A percentile compares a stretch with the other conserved stretches of the same genome.
Evolutionary conservation across 2,797 vertebrate species (phyloP).

Genomic region (Cyprinodon diabolis): DNA sequence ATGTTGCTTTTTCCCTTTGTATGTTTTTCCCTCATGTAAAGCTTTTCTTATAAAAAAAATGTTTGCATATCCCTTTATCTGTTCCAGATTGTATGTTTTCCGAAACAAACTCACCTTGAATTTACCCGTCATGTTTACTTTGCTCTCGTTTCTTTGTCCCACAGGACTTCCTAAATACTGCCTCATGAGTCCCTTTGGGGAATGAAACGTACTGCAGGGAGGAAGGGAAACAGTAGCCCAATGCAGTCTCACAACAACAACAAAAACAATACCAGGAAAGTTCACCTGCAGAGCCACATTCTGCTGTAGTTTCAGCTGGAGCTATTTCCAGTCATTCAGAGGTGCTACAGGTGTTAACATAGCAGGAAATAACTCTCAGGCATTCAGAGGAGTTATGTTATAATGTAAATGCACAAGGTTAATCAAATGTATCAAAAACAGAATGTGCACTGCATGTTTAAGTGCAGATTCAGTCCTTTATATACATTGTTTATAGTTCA

Average conservation of each 20-base stretch:
- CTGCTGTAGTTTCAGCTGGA: slow-evolving; percentile 18
- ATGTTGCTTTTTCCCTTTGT: background rate
- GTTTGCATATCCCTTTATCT: background rate
- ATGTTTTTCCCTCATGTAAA: background rate
- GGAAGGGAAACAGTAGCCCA: slow-evolving; percentile 47
- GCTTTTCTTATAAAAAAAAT: background rate
- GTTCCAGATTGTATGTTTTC: slow-evolving; percentile 21
- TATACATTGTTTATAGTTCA: slow-evolving; percentile 1
- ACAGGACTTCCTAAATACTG: slow-evolving; percentile 35
- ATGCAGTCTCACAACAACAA: slow-evolving; percentile 42
- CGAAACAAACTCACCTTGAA: slow-evolving; percentile 38
- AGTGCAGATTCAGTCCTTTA: slow-evolving; percentile 16
- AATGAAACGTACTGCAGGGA: slow-evolving; percentile 29
- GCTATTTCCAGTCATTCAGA: slow-evolving; percentile 50
- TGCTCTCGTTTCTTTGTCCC: slow-evolving; percentile 48
- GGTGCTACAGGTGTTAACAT: slow-evolving; percentile 44
- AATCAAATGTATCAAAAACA: slow-evolving; percentile 1
- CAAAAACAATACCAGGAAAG: slow-evolving; percentile 54
- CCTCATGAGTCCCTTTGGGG: slow-evolving; percentile 32
- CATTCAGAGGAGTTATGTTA: slow-evolving; percentile 23
- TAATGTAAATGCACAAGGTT: slow-evolving; percentile 19
- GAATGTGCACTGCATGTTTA: background rate
- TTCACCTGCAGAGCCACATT: slow-evolving; percentile 36
- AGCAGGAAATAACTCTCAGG: slow-evolving; percentile 41
- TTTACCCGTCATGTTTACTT: slow-evolving; percentile 49